Evolutionary conservation across 2,888 invertebrate genomes (phyloP), one percentile per base, ranked within the genome.

Genomic region (Chalcosyrphus nemorum): DNA sequence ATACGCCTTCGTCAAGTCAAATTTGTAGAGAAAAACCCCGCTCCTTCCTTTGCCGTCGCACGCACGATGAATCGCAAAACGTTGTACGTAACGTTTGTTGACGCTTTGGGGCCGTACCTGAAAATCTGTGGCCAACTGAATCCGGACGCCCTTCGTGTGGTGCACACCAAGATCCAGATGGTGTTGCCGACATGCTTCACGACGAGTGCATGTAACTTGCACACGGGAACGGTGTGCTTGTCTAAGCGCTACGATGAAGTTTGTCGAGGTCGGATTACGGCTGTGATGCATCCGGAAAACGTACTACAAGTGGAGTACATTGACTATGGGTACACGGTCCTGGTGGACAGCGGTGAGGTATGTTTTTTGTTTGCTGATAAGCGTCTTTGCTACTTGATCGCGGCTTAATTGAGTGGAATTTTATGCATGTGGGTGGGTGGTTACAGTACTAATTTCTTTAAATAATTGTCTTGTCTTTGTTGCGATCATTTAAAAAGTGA

Each of bases 91-190:
- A 95, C 95, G 82, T 93, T 94, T 91, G 93, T 96, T 85, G 95
- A 95, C 88, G 93, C 93, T 61, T 94, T 94, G 81, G 94, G 94
- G 29, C 93, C 94, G 75, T 94, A 95, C 89, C 91, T 96, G 78
- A 95, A 94, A 92, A 92, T 96, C 88, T 95, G 94, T 92, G 96
- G 95, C 27, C 96, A 96, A 90, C 86, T 88, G 2, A 90, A 91
- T 86, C 87, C 86, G 45, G 89, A 89, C 66, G 89, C 90, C n/a
- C 86, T 88, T 80, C 81, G 86, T n/a, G 63, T 89, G 38, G 87
- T 91, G 59, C 90, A 88, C 86, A 86, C 86, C 27, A 89, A 89
- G 63, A 87, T 91, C 24, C 89, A 89, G 76, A 86, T 87, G 63
- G 70, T 90, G 82, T 70, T 90, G 74, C 89, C 89, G 75, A 88